A percentile compares a stretch with the other conserved stretches of the same genome.
Conservation (phyloP, 2,797 vertebrate species). For the Syncerus caffer region DNA sequence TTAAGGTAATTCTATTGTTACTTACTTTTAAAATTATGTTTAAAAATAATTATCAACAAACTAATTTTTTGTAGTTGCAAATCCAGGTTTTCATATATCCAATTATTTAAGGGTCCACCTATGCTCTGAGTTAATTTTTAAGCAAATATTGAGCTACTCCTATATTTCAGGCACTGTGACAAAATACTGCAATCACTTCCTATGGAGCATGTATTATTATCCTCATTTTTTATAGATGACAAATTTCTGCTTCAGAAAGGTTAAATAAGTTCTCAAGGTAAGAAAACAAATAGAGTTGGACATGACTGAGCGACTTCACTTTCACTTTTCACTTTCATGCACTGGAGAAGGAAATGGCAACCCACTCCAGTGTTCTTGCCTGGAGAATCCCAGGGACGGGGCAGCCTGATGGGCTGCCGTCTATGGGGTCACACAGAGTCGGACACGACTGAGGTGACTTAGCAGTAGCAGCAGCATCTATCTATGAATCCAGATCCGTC, state of each 20-base stretch:
- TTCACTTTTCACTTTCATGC: too few species aligned
- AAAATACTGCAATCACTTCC: slow-evolving; percentile 21
- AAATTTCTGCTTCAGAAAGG: slow-evolving; percentile 39
- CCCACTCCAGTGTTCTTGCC: too few species aligned
- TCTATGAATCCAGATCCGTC: slow-evolving; percentile 4
- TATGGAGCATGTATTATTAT: slow-evolving; percentile 20
- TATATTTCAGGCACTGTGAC: slow-evolving; percentile 17
- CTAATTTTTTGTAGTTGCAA: not conserved
- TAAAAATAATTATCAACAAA: not conserved
- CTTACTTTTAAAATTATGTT: slow-evolving; percentile 29
- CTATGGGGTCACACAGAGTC: too few species aligned
- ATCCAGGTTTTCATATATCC: slow-evolving; percentile 9
- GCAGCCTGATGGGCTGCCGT: too few species aligned
- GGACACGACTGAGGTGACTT: too few species aligned
- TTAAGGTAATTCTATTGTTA: not conserved
- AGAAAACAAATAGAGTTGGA: slow-evolving; percentile 8
- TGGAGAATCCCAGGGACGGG: too few species aligned
- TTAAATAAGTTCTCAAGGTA: slow-evolving; percentile 55
- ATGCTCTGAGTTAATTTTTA: slow-evolving; percentile 33
- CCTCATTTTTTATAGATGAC: slow-evolving; percentile 49
- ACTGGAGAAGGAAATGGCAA: too few species aligned
- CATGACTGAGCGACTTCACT: too few species aligned
- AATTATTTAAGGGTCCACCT: not conserved
- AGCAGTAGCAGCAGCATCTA: not conserved
- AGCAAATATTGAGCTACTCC: slow-evolving; percentile 24